Base-by-base conservation (phyloP, 2,888 invertebrate genomes). In the Eumacrocentrus americanus region DNA sequence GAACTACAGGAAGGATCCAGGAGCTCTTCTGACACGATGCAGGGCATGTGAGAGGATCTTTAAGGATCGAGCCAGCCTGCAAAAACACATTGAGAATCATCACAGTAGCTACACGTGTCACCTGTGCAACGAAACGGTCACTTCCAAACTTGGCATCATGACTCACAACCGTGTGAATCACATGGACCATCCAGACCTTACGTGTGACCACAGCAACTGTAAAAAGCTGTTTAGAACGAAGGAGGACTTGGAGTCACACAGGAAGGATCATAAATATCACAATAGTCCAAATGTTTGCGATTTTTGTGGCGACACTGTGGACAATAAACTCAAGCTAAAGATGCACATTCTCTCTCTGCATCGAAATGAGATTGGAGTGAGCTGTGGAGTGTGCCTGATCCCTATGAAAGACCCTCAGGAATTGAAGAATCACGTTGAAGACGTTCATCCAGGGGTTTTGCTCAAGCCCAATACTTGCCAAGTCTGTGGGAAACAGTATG, bases 401-500 rank as follows among this genome's bases (percentile, higher is more conserved):
- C 81, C 85, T 1, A 84, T 85, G 74, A 83, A 84, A 58, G 83
- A 82, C 55, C 85, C 85, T 16, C 83, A 85, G 55, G 83, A 84
- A 52, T 73, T 87, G n/a, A 80, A 83, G 47, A 83, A 83, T 62
- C 87, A 87, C 68, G 85, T 86, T 0, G 81, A 82, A 52, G 74
- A 83, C 47, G 81, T 81, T 1, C 87, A 87, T 67, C 78, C 80
- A 16, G 80, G 81, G 46, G 81, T 83, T 6, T 67, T 86, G 2
- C 74, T 79, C 5, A 83, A 83, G 47, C 80, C 84, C 0, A 84
- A 84, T 22, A 84, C 84, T 0, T 87, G 86, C 66, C 83, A 84
- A 22, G 83, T 87, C 1, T 87, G 87, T 67, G 87, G 86, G 0
- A 86, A 86, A 69, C 84, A 85, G 62, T 86, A 85, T 67, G 84